Conservation (phyloP, 2,888 invertebrate genomes). For the Cheilosia variabilis region DNA sequence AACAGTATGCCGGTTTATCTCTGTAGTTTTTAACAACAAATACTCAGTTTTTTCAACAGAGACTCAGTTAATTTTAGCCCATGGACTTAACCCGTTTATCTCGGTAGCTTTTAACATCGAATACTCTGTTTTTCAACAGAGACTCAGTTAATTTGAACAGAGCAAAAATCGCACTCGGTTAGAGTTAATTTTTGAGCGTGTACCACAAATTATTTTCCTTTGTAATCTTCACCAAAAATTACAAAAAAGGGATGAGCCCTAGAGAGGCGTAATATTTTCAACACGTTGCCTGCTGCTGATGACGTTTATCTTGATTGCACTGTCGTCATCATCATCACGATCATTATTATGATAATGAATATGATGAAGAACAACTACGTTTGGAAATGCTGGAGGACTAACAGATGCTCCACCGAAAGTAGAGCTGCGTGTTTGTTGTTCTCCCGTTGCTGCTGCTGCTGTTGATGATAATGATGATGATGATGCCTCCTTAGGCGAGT, state of each 20-base stretch:
- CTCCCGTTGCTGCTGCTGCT: neutral
- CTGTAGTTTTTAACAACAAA: no score
- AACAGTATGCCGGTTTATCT: no score
- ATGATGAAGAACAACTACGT: conserved; percentile 1
- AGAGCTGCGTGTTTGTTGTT: conserved; percentile 1
- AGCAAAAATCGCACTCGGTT: no score
- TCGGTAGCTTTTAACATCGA: no score
- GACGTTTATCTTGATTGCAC: conserved; percentile 1
- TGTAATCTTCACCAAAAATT: neutral
- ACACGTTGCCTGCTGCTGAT: conserved; percentile 17
- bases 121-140: no score
- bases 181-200: no score
- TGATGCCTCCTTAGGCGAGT: conserved; percentile 39
- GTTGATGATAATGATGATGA: conserved; percentile 34
- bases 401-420: conserved; percentile 11
- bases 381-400: conserved; percentile 31
- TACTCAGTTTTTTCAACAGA: no score
- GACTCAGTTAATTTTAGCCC: no score
- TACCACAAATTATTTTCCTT: no score
- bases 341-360: conserved; percentile 9
- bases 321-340: neutral
- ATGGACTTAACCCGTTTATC: no score
- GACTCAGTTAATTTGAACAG: no score
- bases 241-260: neutral
- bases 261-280: conserved; percentile 10